phyloP scores from a whole-genome alignment of 2,888 invertebrate genomes.

The Urechis unicinctus region DNA sequence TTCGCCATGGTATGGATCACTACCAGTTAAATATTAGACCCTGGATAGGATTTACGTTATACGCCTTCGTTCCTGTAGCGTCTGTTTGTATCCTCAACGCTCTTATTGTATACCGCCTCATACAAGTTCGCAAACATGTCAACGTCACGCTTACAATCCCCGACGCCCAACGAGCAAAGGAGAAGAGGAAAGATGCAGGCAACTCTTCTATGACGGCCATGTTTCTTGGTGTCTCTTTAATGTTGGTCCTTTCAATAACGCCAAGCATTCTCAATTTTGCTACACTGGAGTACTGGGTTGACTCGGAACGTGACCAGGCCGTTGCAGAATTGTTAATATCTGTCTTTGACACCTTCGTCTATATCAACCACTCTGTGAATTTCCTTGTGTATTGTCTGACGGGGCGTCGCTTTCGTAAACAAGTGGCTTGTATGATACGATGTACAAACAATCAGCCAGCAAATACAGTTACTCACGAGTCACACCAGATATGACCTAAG shows the following conservation, averaged over 20 bases:
- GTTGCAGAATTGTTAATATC: background rate
- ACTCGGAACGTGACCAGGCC: too few species aligned
- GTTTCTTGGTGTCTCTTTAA: constrained; percentile 5
- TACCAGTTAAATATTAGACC: constrained; percentile 8
- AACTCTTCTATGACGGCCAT: constrained; percentile 6
- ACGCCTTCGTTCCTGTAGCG: constrained; percentile 10
- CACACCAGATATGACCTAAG: too few species aligned
- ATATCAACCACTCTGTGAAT: constrained; percentile 9
- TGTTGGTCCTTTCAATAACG: constrained; percentile 5
- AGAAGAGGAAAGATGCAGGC: background rate
- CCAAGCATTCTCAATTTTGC: constrained; percentile 6
- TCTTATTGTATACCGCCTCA: constrained; percentile 1
- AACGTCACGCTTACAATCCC: too few species aligned
- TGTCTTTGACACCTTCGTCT: constrained; percentile 6
- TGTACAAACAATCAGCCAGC: too few species aligned
- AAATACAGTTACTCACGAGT: too few species aligned
- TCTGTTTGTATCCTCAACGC: constrained; percentile 4
- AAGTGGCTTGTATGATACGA: too few species aligned
- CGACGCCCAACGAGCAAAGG: too few species aligned
- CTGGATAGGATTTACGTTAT: constrained; percentile 11
- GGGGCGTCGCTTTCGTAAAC: constrained; percentile 7
- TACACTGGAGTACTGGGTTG: background rate
- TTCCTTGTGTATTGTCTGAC: constrained; percentile 11
- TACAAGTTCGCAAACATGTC: background rate
- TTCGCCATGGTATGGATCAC: background rate